Percentiles rank a stretch among this genome's conserved stretches.
These are phyloP conservation scores for Corvus moneduloides DNA, from an alignment of 2,113 vertebrate species.

Conservation along the genomic window DNA sequence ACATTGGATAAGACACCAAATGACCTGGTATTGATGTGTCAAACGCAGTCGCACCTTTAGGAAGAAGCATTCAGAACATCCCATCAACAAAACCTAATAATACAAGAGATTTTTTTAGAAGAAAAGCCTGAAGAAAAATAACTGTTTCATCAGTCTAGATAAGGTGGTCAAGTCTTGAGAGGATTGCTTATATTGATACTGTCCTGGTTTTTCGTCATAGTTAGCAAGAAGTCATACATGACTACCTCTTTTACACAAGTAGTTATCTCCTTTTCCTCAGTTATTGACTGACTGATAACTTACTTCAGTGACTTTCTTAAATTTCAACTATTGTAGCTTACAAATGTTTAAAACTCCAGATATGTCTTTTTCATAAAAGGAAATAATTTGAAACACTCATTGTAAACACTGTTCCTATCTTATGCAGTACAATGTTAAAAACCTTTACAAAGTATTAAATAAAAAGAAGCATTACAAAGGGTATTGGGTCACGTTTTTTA, in stretches of 20 bases:
- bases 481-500: not conserved
- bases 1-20: constrained; percentile 57
- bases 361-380: not conserved
- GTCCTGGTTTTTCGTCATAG: not conserved
- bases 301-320: not conserved
- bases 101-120: constrained; percentile 41
- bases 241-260: not conserved
- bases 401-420: not conserved
- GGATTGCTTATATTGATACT: not conserved
- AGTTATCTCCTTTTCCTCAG: not conserved
- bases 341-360: not conserved
- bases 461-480: not conserved
- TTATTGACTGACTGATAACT: not conserved
- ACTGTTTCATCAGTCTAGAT: not conserved
- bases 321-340: not conserved
- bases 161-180: not conserved
- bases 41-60: constrained; percentile 44
- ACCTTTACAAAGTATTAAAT: not conserved
- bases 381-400: not conserved
- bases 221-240: not conserved
- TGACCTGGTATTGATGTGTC: constrained; percentile 31
- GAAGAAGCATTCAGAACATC: constrained; percentile 52
- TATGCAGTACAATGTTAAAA: not conserved
- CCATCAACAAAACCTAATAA: constrained; percentile 42
- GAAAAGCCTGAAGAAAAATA: not conserved